These are phyloP conservation scores for Cheilosia grossa DNA, from an alignment of 2,888 invertebrate genomes.

Conservation along the genomic window DNA sequence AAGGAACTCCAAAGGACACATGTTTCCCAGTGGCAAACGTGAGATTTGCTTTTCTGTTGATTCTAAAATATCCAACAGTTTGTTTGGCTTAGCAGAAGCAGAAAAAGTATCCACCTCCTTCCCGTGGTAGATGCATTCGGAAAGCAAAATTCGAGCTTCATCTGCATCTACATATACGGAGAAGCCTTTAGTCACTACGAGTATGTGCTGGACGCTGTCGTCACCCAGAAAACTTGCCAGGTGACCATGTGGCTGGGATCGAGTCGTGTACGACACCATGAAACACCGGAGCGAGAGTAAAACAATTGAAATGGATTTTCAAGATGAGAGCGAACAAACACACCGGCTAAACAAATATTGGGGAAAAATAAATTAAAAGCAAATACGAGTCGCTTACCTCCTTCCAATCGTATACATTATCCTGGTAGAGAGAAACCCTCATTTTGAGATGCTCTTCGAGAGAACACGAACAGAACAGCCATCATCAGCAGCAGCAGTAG, in stretches of 20 bases:
- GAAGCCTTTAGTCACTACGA: constrained; percentile 20
- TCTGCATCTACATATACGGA: constrained; percentile 33
- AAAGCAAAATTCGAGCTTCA: constrained; percentile 4
- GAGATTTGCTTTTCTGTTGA: constrained; percentile 53
- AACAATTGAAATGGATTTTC: constrained; percentile 74
- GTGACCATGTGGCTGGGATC: constrained; percentile 12
- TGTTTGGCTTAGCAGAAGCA: constrained; percentile 25
- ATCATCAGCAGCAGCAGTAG: constrained; percentile 15
- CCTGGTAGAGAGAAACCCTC: constrained; percentile 19
- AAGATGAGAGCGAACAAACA: constrained; percentile 73
- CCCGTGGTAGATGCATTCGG: constrained; percentile 33
- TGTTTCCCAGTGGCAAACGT: constrained; percentile 60
- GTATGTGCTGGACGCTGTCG: not conserved
- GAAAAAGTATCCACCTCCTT: constrained; percentile 5
- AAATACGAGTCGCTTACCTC: constrained; percentile 61
- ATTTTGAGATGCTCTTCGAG: constrained; percentile 24
- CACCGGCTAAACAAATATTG: constrained; percentile 71
- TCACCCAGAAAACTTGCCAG: constrained; percentile 11
- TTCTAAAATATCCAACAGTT: constrained; percentile 50
- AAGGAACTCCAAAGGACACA: constrained; percentile 42
- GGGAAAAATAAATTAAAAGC: constrained; percentile 74
- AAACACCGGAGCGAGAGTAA: constrained; percentile 40
- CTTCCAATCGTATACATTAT: constrained; percentile 3
- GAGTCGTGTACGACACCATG: constrained; percentile 29
- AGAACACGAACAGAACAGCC: constrained; percentile 6